A percentile compares a stretch with the other conserved stretches of the same genome.
These are phyloP conservation scores for Sinhomidia bicolor DNA, from an alignment of 2,888 invertebrate species.

Conservation along the genomic window DNA sequence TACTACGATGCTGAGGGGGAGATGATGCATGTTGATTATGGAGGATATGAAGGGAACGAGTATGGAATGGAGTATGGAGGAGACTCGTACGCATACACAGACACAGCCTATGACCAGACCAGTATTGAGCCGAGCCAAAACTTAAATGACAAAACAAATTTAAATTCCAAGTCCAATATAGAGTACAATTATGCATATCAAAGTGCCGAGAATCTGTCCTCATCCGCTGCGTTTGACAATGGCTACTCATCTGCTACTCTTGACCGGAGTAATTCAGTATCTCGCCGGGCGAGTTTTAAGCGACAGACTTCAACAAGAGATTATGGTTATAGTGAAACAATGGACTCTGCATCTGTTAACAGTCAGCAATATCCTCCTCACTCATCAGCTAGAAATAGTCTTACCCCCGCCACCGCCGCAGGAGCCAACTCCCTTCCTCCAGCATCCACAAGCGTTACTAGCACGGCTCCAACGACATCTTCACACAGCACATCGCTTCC, in stretches of 20 bases:
- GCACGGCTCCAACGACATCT: slow-evolving; percentile 31
- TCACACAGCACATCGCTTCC: slow-evolving; percentile 48
- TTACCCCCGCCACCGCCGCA: slow-evolving; percentile 34
- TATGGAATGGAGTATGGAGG: slow-evolving; percentile 66
- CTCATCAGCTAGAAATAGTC: slow-evolving; percentile 66
- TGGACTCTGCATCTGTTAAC: slow-evolving; percentile 31
- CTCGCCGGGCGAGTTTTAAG: slow-evolving; percentile 78
- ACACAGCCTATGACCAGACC: slow-evolving; percentile 60
- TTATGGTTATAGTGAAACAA: slow-evolving; percentile 72
- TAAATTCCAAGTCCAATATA: slow-evolving; percentile 83
- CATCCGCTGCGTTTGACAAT: slow-evolving; percentile 59
- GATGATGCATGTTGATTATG: slow-evolving; percentile 70
- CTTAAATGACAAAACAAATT: slow-evolving; percentile 69
- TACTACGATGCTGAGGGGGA: slow-evolving; percentile 69
- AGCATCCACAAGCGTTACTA: slow-evolving; percentile 16
- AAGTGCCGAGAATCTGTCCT: slow-evolving; percentile 85
- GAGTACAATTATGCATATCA: slow-evolving; percentile 88
- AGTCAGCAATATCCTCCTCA: slow-evolving; percentile 44
- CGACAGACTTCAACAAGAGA: slow-evolving; percentile 79
- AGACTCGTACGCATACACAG: slow-evolving; percentile 60
- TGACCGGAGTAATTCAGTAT: slow-evolving; percentile 77
- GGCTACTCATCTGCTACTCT: slow-evolving; percentile 50
- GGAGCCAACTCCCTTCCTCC: background rate
- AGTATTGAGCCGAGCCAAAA: slow-evolving; percentile 75
- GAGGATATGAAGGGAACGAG: slow-evolving; percentile 52